Base-by-base conservation (phyloP, 2,797 vertebrate genomes). In the Australoheros facetus region DNA sequence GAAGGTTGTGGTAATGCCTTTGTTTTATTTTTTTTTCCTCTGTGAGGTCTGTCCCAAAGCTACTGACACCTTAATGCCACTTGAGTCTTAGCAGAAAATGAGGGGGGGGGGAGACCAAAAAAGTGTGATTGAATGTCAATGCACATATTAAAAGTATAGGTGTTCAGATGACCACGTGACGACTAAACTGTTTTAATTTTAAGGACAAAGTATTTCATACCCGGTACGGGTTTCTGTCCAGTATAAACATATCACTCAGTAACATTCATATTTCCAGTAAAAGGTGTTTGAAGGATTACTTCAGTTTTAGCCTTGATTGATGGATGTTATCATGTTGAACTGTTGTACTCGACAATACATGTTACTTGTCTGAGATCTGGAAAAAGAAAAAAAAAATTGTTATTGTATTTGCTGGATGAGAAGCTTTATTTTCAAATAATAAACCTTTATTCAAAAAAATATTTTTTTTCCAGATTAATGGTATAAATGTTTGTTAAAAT, bases 21-120 rank as follows among this genome's bases (percentile, higher is more conserved):
- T 90, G 89, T 90, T 93, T 88, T 87, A 81, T 87, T 86, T 87
- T 71, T 89, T 91, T 89, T 88, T 92, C 93, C 83, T 93, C 87
- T 92, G 91, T 93, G 92, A 95, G 95, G 94, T 95, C 94, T 94
- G 92, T 94, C 92, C 91, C 85, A 91, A 88, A 92, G 92, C 91
- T 91, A 93, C 93, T 93, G 91, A 94, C 93, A 90, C 93, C 91
- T 86, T 83, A 87, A 92, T 12, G 87, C 89, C 91, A 91, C 84
- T 84, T 87, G 42, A 85, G 79, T 69, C 59, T 83, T 75, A 74
- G 32, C 60, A 84, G 79, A 91, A 89, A 89, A 89, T 78, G 21
- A 83, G 42, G 72, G 56, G 34, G 34, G 28, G 28, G 28, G 28
- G 28, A 4, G 28, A 71, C 80, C 19, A 30, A 14, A 85, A 73